Conservation (phyloP, 2,113 vertebrate genomes). For the Sitta europaea region DNA sequence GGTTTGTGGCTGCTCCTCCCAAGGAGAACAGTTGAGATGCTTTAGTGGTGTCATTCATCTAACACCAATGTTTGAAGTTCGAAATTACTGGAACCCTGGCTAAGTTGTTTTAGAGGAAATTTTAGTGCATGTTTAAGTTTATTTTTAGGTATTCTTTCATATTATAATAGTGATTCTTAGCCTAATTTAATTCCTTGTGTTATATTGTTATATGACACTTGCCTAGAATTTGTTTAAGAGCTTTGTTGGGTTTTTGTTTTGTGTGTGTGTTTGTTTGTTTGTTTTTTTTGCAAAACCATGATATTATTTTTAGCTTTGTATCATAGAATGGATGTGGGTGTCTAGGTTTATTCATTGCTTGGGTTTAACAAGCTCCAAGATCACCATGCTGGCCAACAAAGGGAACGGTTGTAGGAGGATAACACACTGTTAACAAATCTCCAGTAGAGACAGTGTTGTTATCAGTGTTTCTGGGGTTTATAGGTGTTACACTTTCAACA, state of each 20-base stretch:
- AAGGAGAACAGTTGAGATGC: background rate
- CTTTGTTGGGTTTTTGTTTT: background rate
- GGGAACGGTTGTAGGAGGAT: background rate
- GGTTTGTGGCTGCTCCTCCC: background rate
- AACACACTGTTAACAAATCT: background rate
- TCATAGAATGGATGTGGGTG: background rate
- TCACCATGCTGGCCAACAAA: background rate
- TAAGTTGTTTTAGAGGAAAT: background rate
- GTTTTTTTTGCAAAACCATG: background rate
- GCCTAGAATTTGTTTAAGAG: background rate
- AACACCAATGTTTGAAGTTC: background rate
- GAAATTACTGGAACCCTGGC: background rate
- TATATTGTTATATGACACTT: background rate
- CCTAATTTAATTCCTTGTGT: background rate
- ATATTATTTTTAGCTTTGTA: background rate
- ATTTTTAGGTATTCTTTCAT: background rate
- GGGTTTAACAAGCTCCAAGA: background rate
- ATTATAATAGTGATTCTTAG: background rate
- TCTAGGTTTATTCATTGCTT: background rate
- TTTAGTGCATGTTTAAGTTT: background rate
- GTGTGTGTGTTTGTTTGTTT: background rate
- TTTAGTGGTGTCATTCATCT: background rate
- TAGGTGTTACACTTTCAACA: accelerated
- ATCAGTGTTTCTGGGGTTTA: background rate
- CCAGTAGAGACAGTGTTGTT: background rate